Evolutionary conservation across 2,113 vertebrate genomes (phyloP).

Genomic region (Perca fluviatilis): DNA sequence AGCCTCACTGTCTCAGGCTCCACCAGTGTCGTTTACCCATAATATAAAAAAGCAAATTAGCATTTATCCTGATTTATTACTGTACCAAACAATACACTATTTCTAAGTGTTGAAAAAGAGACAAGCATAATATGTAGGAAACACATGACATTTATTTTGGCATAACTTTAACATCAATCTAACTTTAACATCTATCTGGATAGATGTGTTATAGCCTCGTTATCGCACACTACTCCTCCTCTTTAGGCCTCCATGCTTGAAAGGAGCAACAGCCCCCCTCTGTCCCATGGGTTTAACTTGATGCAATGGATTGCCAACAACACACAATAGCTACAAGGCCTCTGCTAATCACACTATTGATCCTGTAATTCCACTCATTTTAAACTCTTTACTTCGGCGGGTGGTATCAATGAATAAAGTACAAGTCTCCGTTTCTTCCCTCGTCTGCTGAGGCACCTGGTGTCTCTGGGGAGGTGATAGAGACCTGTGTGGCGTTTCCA

Average conservation of each 20-base stretch:
- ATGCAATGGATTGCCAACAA: conserved; percentile 82
- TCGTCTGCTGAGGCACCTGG: conserved; percentile 60
- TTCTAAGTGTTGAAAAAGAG: neutral
- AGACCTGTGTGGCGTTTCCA: conserved; percentile 60
- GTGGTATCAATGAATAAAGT: conserved; percentile 83
- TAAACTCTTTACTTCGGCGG: conserved; percentile 83
- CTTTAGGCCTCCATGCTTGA: conserved; percentile 32
- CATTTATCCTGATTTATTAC: neutral
- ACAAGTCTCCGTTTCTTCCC: conserved; percentile 65
- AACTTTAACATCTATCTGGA: neutral
- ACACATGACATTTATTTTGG: neutral
- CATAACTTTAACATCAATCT: neutral
- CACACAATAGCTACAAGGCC: conserved; percentile 84
- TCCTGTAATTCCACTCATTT: conserved; percentile 84
- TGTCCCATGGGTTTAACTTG: conserved; percentile 72
- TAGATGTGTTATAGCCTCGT: conserved; percentile 34
- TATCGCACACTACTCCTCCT: conserved; percentile 39
- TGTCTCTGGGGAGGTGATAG: conserved; percentile 76
- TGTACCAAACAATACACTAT: neutral
- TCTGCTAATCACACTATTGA: conserved; percentile 88
- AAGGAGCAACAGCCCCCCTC: conserved; percentile 43
- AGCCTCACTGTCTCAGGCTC: neutral
- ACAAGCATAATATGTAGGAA: neutral
- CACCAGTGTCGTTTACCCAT: neutral
- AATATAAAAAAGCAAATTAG: neutral